phyloP scores from a whole-genome alignment of 2,797 vertebrate species.

The Cynodonichthys magdalenae region DNA sequence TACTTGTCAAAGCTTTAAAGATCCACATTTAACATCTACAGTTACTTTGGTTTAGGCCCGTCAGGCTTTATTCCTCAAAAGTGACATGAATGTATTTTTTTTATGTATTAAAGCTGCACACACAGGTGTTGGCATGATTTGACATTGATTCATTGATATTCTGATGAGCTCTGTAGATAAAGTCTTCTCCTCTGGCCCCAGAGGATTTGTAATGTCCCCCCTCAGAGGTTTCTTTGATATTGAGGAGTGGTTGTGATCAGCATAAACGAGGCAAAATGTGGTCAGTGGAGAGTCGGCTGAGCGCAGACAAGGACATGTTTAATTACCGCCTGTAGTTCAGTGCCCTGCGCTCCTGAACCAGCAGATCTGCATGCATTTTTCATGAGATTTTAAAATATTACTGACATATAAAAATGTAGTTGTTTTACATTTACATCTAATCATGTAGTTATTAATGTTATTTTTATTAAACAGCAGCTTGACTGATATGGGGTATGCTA shows the following conservation, averaged over 20 bases:
- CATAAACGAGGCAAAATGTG: constrained; percentile 56
- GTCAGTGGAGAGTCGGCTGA: constrained; percentile 9
- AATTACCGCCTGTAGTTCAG: constrained; percentile 39
- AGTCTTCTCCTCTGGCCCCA: constrained; percentile 41
- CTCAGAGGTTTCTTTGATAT: constrained; percentile 34
- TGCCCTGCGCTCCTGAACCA: constrained; percentile 17
- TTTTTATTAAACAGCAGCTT: neutral
- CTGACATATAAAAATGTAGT: constrained; percentile 4
- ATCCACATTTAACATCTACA: constrained; percentile 23
- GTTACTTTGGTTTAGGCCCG: constrained; percentile 42
- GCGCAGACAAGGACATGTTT: constrained; percentile 32
- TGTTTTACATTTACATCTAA: constrained; percentile 22
- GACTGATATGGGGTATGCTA: neutral
- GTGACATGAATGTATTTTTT: constrained; percentile 39
- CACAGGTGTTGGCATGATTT: constrained; percentile 17
- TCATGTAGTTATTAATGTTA: constrained; percentile 6
- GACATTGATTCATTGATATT: constrained; percentile 64
- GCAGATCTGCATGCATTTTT: constrained; percentile 39
- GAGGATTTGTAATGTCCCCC: constrained; percentile 45
- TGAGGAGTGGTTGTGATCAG: constrained; percentile 45
- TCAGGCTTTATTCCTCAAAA: constrained; percentile 38
- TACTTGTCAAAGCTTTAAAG: constrained; percentile 36
- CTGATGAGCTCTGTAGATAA: constrained; percentile 50
- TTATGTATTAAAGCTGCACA: constrained; percentile 2
- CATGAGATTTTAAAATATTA: constrained; percentile 20